Base-by-base conservation (phyloP, 2,888 invertebrate genomes). In the Labia minor region DNA sequence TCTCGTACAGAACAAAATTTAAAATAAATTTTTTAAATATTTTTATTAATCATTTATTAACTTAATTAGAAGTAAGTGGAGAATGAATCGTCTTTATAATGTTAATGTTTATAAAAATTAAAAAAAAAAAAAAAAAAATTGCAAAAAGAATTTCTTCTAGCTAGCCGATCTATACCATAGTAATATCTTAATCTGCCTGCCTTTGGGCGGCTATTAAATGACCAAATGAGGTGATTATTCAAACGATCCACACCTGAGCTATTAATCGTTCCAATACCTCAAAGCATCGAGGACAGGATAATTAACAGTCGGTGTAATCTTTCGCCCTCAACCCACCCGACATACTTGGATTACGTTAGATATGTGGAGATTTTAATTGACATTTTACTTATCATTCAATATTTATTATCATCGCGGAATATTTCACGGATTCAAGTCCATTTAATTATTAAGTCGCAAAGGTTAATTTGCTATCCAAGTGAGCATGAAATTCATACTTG, bases 211-310 rank as follows among this genome's bases (percentile, higher is more conserved):
- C 49, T 49, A 49, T 49, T 49, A 49, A 49, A 4, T 49, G 4
- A 4, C 49, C 49, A 49, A 49, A 49, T 49, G 49, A 49, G 49
- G 49, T 49, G 49, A 49, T 49, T 49, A 49, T 49, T 49, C 49
- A 49, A 49, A 49, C 49, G 49, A 49, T 49, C 49, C 49, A 16
- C 49, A 49, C 49, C 49, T 8, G 49, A 14, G 49, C 49, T 49
- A 49, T 49, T 49, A 49, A 49, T 49, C 49, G 49, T 14, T 49
- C 49, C 49, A 14, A 49, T 49, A 49, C 3, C 49, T 49, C 49
- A 49, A 49, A 8, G 49, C 49, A 10, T 4, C n/a, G 49, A 49
- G 14, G 49, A 49, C 49, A 49, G 49, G 49, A 49, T 49, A 49
- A 49, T 49, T 49, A 49, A 49, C 49, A 14, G 49, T 4, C 49